Conservation (phyloP, 2,888 invertebrate genomes). For the Troides oblongomaculatus region DNA sequence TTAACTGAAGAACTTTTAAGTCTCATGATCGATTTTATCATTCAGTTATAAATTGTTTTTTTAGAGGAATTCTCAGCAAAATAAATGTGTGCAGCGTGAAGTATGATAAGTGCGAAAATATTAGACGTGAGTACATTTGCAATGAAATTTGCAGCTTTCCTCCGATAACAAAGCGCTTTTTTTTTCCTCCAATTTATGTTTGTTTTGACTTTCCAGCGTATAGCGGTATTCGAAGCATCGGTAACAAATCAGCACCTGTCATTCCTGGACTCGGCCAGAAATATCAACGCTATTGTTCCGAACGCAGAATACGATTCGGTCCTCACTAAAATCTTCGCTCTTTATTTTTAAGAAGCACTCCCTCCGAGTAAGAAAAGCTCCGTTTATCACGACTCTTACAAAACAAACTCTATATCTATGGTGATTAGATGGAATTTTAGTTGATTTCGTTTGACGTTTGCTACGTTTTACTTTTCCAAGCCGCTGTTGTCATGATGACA, state of each 20-base stretch:
- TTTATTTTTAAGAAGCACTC: slow-evolving; percentile 24
- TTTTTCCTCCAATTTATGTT: slow-evolving; percentile 46
- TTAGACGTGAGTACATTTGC: slow-evolving; percentile 53
- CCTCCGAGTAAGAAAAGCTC: slow-evolving; percentile 12
- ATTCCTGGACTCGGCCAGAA: slow-evolving; percentile 44
- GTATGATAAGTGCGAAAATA: slow-evolving; percentile 51
- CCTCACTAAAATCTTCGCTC: slow-evolving; percentile 41
- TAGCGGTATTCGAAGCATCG: slow-evolving; percentile 63
- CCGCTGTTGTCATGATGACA: slow-evolving; percentile 63
- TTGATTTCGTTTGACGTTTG: background rate
- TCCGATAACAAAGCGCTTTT: slow-evolving; percentile 55
- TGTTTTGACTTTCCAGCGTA: slow-evolving; percentile 67
- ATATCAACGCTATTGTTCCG: slow-evolving; percentile 65
- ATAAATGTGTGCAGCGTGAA: slow-evolving; percentile 37
- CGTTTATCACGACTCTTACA: slow-evolving; percentile 5
- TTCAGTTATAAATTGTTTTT: background rate
- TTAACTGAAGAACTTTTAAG: too few relatives aligned
- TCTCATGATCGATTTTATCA: background rate
- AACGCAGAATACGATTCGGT: slow-evolving; percentile 65
- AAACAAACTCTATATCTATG: background rate
- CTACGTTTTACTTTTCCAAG: slow-evolving; percentile 34
- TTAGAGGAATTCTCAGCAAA: background rate
- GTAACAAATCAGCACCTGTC: slow-evolving; percentile 73
- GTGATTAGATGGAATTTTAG: background rate
- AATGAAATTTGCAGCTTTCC: slow-evolving; percentile 51